A percentile compares a stretch with the other conserved stretches of the same genome.
Evolutionary conservation across 2,888 invertebrate genomes (phyloP).

Genomic region (Aleiodes leptofemur): DNA sequence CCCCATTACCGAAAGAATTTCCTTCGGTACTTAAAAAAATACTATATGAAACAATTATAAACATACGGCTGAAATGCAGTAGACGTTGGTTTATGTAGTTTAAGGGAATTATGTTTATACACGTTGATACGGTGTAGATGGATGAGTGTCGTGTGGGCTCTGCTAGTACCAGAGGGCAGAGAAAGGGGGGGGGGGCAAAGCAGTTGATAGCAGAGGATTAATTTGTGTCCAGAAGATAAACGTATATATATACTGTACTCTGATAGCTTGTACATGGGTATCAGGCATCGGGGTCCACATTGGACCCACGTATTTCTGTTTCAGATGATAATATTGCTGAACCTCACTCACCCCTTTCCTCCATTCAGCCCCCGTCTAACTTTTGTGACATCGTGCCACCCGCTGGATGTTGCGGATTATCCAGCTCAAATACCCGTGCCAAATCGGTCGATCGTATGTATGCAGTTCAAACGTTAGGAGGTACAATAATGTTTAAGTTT

Average conservation of each 20-base stretch:
- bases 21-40: too few relatives aligned
- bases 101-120: not conserved
- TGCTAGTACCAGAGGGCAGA: not conserved
- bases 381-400: conserved; percentile 52
- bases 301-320: conserved; percentile 31
- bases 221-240: conserved; percentile 45
- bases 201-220: conserved; percentile 46
- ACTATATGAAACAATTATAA: not conserved
- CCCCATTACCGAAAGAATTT: too few relatives aligned
- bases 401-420: conserved; percentile 55
- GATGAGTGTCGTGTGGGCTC: conserved; percentile 32
- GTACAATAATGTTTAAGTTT: conserved; percentile 17
- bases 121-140: conserved; percentile 35
- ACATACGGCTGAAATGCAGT: not conserved
- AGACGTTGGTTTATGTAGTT: conserved; percentile 23
- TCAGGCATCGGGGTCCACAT: conserved; percentile 25
- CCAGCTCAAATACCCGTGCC: conserved; percentile 52
- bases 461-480: conserved; percentile 23
- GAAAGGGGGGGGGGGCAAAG: not conserved
- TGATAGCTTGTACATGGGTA: conserved; percentile 33
- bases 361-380: not conserved
- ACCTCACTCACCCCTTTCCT: conserved; percentile 7
- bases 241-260: conserved; percentile 21
- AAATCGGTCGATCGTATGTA: conserved; percentile 38
- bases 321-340: conserved; percentile 34